These are phyloP conservation scores for Oenanthe melanoleuca DNA, from an alignment of 2,113 vertebrate species.

Conservation along the genomic window DNA sequence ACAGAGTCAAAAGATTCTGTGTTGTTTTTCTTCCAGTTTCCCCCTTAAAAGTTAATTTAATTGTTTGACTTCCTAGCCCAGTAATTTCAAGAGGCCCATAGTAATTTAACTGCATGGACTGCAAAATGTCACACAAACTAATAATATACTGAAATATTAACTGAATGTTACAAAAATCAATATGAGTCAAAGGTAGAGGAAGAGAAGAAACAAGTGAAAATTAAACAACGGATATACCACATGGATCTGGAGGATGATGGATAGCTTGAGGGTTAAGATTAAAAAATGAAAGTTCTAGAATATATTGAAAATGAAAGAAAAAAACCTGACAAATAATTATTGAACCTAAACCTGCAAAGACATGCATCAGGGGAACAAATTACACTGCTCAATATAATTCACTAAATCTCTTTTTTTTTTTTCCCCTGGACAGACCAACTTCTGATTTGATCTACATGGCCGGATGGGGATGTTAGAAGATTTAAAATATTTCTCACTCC, in stretches of 20 bases:
- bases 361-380: background rate
- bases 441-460: background rate
- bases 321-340: background rate
- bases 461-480: fast-evolving
- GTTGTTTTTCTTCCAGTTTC: background rate
- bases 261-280: background rate
- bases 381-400: background rate
- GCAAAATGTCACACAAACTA: slow-evolving; percentile 49
- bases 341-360: background rate
- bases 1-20: background rate
- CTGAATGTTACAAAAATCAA: slow-evolving; percentile 39
- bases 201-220: background rate
- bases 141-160: slow-evolving; percentile 41
- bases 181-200: slow-evolving; percentile 10
- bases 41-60: background rate
- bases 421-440: background rate
- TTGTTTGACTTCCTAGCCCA: background rate
- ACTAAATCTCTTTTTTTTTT: background rate
- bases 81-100: slow-evolving; percentile 9
- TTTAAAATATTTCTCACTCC: background rate
- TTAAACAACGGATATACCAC: background rate
- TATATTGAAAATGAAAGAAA: background rate
- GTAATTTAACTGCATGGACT: background rate
- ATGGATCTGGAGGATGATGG: background rate
- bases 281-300: background rate